A percentile compares a stretch with the other conserved stretches of the same genome.
These are phyloP conservation scores for Lynx canadensis DNA, from an alignment of 2,113 vertebrate genomes.

Conservation along the genomic window DNA sequence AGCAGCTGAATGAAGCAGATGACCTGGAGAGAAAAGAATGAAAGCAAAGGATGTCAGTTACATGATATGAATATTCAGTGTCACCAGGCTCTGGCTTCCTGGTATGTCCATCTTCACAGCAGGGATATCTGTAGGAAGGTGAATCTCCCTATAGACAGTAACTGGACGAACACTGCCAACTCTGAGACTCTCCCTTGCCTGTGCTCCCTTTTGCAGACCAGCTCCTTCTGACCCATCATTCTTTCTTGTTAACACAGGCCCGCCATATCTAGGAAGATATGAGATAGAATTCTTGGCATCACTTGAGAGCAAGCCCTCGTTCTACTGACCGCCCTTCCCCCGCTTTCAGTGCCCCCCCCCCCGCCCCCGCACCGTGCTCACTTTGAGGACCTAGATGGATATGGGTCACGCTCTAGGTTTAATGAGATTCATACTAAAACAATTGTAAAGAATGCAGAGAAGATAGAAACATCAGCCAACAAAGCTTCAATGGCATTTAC, in stretches of 20 bases:
- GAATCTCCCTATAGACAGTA: not conserved
- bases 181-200: not conserved
- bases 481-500: not conserved
- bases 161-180: not conserved
- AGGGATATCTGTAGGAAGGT: not conserved
- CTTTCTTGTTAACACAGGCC: not conserved
- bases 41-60: not conserved
- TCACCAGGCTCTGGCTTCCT: not conserved
- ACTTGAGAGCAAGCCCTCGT: not conserved
- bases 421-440: not conserved
- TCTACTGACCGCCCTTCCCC: not conserved
- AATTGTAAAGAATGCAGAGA: not conserved
- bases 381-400: not conserved
- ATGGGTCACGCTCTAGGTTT: not conserved
- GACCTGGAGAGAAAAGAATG: not conserved
- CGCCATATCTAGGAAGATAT: not conserved
- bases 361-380: accelerated
- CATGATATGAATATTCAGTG: not conserved
- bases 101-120: not conserved
- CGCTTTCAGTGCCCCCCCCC: not conserved
- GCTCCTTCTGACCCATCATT: not conserved
- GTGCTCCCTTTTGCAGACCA: not conserved
- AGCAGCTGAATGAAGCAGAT: not conserved
- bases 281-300: not conserved
- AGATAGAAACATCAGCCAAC: not conserved